phyloP scores from a whole-genome alignment of 2,113 vertebrate genomes.

The Lipotes vexillifer region DNA sequence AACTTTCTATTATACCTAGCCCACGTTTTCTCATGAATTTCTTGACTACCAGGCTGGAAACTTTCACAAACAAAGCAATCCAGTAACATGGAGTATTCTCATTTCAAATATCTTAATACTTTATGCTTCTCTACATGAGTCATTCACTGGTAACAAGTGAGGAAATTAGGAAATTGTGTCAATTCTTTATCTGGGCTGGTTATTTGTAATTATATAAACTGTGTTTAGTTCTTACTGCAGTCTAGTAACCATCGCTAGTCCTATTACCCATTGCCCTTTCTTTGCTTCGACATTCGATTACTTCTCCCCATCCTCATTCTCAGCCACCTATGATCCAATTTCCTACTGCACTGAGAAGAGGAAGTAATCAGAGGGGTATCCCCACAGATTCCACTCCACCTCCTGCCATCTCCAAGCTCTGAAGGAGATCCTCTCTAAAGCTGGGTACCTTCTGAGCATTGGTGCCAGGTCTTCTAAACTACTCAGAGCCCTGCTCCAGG shows the following conservation, averaged over 20 bases:
- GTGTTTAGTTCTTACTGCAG: no score
- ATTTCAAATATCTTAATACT: neutral
- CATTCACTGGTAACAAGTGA: neutral
- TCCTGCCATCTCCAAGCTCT: no score
- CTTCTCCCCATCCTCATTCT: neutral
- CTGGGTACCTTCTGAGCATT: accelerated
- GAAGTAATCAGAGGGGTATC: no score
- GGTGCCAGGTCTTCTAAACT: neutral
- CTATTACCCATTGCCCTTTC: neutral
- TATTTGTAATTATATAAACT: neutral
- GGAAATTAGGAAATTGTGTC: neutral
- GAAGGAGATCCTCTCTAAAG: neutral
- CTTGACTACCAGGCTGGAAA: neutral
- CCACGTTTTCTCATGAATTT: neutral
- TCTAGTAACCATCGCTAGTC: no score
- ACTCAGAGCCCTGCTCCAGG: neutral
- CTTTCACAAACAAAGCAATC: neutral
- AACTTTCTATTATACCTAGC: neutral
- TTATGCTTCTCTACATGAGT: neutral
- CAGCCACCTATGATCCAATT: neutral
- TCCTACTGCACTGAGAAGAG: no score
- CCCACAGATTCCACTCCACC: neutral
- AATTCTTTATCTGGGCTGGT: neutral
- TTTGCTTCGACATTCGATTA: neutral
- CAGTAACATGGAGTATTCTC: neutral